A percentile compares a stretch with the other conserved stretches of the same genome.
Evolutionary conservation across 2,888 invertebrate species (phyloP).

Genomic region (Meiosimyza decipiens): DNA sequence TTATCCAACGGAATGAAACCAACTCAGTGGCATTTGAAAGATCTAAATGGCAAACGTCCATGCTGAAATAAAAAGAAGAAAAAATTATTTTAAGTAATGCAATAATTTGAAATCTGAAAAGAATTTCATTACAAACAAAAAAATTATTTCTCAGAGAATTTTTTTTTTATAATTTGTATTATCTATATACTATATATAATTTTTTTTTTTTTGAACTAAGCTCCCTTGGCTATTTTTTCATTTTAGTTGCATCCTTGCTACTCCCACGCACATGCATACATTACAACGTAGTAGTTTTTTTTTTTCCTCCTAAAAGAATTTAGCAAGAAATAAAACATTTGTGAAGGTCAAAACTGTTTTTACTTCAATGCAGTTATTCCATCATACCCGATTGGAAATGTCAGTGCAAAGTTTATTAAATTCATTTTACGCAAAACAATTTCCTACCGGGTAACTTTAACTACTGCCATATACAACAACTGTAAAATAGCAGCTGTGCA

Average conservation of each 20-base stretch:
- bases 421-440: neutral
- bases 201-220: slow-evolving; percentile 4
- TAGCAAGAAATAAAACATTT: slow-evolving; percentile 21
- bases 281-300: too few relatives aligned
- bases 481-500: neutral
- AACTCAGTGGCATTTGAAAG: slow-evolving; percentile 64
- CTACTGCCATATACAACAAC: neutral
- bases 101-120: too few relatives aligned
- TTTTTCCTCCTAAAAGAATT: slow-evolving; percentile 5
- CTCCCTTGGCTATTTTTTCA: neutral
- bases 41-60: slow-evolving; percentile 66
- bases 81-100: neutral
- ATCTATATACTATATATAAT: too few relatives aligned
- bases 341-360: slow-evolving; percentile 21
- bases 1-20: slow-evolving; percentile 66
- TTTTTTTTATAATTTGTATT: neutral
- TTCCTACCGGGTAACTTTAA: neutral
- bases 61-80: slow-evolving; percentile 52
- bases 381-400: too few relatives aligned
- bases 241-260: too few relatives aligned
- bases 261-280: too few relatives aligned
- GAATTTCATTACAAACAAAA: too few relatives aligned
- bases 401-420: too few relatives aligned
- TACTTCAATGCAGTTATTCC: neutral
- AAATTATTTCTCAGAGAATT: too few relatives aligned